Evolutionary conservation across 2,113 vertebrate species (phyloP), one percentile per base, ranked within the genome.

Genomic region (Rhodinocichla rosea): DNA sequence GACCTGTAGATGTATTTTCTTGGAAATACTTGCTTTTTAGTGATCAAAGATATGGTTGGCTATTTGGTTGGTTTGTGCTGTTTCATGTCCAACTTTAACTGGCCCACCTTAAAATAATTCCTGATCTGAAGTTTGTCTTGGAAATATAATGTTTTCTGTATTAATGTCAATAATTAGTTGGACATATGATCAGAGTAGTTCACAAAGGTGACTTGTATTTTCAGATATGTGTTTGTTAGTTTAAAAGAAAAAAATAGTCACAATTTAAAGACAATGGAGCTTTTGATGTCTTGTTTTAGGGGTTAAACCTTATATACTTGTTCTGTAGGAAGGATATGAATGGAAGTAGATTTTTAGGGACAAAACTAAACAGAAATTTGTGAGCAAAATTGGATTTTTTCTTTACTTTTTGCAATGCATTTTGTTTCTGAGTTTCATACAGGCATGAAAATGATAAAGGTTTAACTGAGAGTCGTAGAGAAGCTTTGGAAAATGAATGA

Each of bases 391-490:
- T 56, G 32, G 6, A n/a, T 60, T 63, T 78, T 55, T 9, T 3
- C 14, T 27, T 45, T 89, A 32, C 20, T 78, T 64, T 44, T 85
- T 91, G 13, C 6, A 71, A n/a, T 76, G 28, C 10, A 10, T 68
- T 68, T 70, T 87, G 2, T 81, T 91, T 87, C 45, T 49, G 40
- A 49, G 3, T 69, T 89, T 83, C 40, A 10, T 12, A 5, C 26
- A 86, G 85, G 50, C 35, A 20, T 3, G 7, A 68, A 96, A 94
- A 94, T 10, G 3, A 47, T 65, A 45, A 80, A 69, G 23, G 15
- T 93, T 97, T 95, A 91, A 84, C 53, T 94, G 63, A 70, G 80
- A 96, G 56, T 92, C 71, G 57, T 60, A 97, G 90, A 95, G 59
- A 82, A 73, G 53, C 83, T 95, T 90, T 42, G 42, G 79, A 95